Evolutionary conservation across 2,797 vertebrate genomes (phyloP).

Genomic region (Pipistrellus kuhlii): DNA sequence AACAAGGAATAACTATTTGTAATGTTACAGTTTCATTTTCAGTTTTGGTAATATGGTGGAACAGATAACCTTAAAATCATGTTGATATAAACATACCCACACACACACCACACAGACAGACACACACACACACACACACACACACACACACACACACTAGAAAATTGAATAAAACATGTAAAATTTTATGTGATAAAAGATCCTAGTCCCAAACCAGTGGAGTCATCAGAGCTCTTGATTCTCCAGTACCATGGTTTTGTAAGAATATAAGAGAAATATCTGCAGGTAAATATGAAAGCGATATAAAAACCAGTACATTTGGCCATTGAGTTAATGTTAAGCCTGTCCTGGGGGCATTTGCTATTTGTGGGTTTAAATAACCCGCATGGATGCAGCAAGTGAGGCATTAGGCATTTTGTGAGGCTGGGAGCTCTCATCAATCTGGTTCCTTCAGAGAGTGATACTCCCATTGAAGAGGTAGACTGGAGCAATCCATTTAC

Average conservation of each 20-base stretch:
- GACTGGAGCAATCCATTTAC: not conserved
- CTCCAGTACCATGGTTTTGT: not conserved
- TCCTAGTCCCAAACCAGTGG: too few relatives aligned
- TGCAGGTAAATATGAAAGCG: not conserved
- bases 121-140: not conserved
- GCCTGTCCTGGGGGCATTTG: not conserved
- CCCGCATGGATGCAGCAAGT: not conserved
- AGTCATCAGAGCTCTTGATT: too few relatives aligned
- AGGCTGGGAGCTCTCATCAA: not conserved
- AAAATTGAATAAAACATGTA: conserved; percentile 41
- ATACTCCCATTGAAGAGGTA: not conserved
- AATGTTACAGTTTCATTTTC: not conserved
- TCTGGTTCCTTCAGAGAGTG: not conserved
- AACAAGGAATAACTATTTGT: not conserved
- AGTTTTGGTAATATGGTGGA: not conserved
- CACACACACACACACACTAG: not conserved
- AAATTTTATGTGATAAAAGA: not conserved
- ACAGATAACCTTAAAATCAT: not conserved
- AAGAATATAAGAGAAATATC: not conserved
- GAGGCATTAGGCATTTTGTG: not conserved
- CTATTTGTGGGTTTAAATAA: not conserved
- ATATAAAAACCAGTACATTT: not conserved
- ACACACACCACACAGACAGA: too few relatives aligned
- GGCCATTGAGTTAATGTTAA: not conserved
- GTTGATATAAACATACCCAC: not conserved